A percentile compares a stretch with the other conserved stretches of the same genome.
phyloP scores from a whole-genome alignment of 2,113 vertebrate species.

The Dryoscopus gambensis region DNA sequence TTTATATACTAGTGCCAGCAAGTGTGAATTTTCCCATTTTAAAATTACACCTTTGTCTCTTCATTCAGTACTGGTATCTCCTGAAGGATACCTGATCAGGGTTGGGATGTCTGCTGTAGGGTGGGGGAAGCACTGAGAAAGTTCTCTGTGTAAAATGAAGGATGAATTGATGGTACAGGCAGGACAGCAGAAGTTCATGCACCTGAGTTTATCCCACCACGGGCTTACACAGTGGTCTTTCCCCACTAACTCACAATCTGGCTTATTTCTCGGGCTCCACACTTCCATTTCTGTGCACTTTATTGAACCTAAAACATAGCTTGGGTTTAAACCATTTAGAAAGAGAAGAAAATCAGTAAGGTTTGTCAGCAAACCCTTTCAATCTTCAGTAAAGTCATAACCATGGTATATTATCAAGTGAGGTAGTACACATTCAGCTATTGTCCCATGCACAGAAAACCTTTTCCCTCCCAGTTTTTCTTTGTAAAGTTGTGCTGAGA shows the following conservation, averaged over 20 bases:
- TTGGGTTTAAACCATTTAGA: neutral
- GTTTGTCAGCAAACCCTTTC: neutral
- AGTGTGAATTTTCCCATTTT: neutral
- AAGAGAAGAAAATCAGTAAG: neutral
- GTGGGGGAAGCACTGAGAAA: neutral
- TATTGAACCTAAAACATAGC: neutral
- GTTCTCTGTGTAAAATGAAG: neutral
- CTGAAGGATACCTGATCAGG: neutral
- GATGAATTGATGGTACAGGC: neutral
- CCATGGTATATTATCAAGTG: neutral
- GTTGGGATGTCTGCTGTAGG: neutral
- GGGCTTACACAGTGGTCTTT: neutral
- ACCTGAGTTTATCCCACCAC: neutral
- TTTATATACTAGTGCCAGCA: neutral
- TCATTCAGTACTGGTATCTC: neutral
- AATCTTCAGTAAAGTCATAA: neutral
- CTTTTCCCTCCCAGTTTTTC: accelerated
- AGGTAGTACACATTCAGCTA: neutral
- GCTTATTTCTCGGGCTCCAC: neutral
- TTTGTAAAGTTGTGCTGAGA: neutral
- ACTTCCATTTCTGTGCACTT: neutral
- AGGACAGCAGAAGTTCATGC: neutral
- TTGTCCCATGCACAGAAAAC: neutral
- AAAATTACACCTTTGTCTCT: neutral
- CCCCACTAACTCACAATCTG: neutral